These are phyloP conservation scores for Bombus polaris DNA, from an alignment of 1,140 invertebrate genomes.

Conservation along the genomic window DNA sequence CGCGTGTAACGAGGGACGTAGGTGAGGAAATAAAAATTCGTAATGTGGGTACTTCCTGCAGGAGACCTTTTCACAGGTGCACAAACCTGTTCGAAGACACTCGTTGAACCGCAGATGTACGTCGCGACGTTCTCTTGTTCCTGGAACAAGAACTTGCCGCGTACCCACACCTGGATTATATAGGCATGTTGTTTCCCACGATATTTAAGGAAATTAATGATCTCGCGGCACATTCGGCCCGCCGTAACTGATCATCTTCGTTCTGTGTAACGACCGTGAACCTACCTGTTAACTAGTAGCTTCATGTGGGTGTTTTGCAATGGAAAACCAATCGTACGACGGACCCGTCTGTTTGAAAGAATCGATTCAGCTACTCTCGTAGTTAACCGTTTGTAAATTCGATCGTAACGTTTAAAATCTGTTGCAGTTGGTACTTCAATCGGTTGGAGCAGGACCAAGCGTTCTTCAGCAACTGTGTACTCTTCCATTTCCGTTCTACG, in stretches of 20 bases:
- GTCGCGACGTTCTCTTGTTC: constrained; percentile 35
- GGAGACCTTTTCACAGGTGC: constrained; percentile 66
- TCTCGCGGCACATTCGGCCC: too few relatives aligned
- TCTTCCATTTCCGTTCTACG: constrained; percentile 95
- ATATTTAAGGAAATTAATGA: constrained; percentile 49
- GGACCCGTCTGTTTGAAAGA: neutral
- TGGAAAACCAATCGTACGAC: constrained; percentile 21
- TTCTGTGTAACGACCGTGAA: neutral
- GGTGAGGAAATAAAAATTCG: constrained; percentile 11
- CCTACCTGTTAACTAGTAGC: neutral
- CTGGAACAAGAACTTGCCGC: neutral
- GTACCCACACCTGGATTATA: constrained; percentile 60
- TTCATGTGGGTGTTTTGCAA: constrained; percentile 58
- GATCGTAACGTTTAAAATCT: constrained; percentile 12
- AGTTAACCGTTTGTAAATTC: neutral
- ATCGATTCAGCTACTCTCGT: neutral
- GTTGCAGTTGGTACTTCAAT: constrained; percentile 88
- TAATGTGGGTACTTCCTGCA: constrained; percentile 65
- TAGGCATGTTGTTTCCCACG: constrained; percentile 50
- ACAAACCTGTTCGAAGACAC: constrained; percentile 55
- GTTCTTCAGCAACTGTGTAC: constrained; percentile 95
- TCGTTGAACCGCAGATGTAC: constrained; percentile 70
- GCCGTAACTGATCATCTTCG: constrained; percentile 27
- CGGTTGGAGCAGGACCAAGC: constrained; percentile 91
- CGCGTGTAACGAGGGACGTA: neutral